These are phyloP conservation scores for Eubucco bourcierii DNA, from an alignment of 2,113 vertebrate species.

Conservation along the genomic window DNA sequence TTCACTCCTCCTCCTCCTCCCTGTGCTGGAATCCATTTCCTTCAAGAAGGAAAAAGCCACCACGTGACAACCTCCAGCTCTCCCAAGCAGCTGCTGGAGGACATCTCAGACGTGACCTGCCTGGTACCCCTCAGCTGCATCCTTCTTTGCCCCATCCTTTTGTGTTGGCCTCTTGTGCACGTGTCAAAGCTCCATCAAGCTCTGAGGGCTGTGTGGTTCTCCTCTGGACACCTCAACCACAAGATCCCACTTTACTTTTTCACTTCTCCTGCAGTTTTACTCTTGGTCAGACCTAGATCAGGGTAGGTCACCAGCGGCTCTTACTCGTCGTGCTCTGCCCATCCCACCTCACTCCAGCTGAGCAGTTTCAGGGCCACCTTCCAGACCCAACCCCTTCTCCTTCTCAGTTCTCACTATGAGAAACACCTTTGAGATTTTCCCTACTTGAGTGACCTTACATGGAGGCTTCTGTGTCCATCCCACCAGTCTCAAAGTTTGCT, in stretches of 20 bases:
- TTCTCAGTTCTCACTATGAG: neutral
- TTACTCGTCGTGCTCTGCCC: neutral
- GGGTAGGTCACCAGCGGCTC: neutral
- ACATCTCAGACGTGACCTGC: too few species aligned
- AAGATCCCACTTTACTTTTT: neutral
- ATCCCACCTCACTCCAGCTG: neutral
- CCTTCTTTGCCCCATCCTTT: neutral
- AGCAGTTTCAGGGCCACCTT: neutral
- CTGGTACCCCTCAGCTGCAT: neutral
- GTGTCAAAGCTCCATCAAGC: neutral
- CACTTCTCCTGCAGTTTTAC: neutral
- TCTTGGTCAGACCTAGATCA: neutral
- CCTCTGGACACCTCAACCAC: neutral
- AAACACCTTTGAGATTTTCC: neutral
- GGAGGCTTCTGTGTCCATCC: neutral
- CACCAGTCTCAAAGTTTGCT: neutral
- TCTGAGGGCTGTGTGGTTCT: neutral
- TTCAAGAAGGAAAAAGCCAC: neutral
- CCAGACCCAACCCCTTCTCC: neutral
- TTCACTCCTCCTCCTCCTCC: neutral
- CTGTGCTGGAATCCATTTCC: neutral
- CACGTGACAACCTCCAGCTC: neutral
- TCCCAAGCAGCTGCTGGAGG: neutral
- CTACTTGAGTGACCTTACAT: accelerated
- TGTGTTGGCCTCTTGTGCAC: neutral